phyloP scores from a whole-genome alignment of 2,797 vertebrate species.

The Enoplosus armatus region DNA sequence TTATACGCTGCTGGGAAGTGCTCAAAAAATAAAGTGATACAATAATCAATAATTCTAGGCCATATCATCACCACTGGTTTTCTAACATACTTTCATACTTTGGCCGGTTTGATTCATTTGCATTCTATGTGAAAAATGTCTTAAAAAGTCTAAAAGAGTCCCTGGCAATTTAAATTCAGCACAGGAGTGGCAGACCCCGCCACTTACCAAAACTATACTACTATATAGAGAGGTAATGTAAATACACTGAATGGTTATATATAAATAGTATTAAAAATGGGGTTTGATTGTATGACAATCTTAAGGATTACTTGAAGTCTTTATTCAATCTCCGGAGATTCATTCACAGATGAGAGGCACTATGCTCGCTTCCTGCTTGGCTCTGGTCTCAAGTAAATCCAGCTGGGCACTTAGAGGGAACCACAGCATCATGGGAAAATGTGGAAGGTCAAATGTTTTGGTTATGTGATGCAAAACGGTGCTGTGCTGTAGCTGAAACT shows the following conservation, averaged over 20 bases:
- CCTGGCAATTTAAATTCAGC: not conserved
- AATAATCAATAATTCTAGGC: not conserved
- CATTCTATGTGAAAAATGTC: not conserved
- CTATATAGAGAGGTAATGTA: not conserved
- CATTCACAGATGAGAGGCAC: slow-evolving; percentile 7
- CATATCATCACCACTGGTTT: not conserved
- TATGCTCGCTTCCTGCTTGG: slow-evolving; percentile 31
- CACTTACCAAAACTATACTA: not conserved
- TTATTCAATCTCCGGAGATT: not conserved
- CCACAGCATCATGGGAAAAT: slow-evolving; percentile 62
- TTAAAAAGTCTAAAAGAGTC: not conserved
- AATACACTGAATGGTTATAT: no score
- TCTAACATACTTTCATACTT: not conserved
- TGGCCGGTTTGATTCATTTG: not conserved
- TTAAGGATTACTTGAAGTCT: not conserved
- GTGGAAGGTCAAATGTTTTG: slow-evolving; percentile 37
- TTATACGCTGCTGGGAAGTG: not conserved
- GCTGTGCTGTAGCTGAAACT: not conserved
- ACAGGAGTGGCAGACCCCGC: not conserved
- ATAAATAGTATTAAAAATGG: not conserved
- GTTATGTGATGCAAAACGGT: not conserved
- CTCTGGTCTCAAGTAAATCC: slow-evolving; percentile 22
- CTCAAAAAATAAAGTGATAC: not conserved
- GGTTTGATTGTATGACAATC: not conserved
- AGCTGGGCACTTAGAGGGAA: slow-evolving; percentile 24